Conservation (phyloP, 2,888 invertebrate genomes). For the Eupithecia centaureata region DNA sequence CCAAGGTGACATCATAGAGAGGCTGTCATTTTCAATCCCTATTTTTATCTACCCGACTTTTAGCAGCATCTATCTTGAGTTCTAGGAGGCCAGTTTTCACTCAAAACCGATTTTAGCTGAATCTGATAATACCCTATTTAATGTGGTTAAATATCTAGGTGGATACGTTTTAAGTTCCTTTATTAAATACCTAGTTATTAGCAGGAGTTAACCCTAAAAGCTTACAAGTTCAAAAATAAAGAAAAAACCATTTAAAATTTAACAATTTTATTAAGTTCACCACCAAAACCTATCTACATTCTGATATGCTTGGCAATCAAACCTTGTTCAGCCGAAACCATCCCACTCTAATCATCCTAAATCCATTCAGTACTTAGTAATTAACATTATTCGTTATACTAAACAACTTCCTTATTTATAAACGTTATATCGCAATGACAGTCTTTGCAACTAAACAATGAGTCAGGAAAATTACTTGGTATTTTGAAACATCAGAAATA, state of each 20-base stretch:
- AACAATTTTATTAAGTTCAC: constrained; percentile 80
- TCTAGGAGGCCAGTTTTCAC: too few relatives aligned
- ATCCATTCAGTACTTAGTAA: constrained; percentile 34
- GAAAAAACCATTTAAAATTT: constrained; percentile 65
- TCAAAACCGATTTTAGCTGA: too few relatives aligned
- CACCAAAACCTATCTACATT: constrained; percentile 78
- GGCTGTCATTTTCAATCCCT: too few relatives aligned
- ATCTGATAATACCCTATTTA: too few relatives aligned
- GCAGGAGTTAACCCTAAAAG: background rate
- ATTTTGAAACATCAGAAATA: background rate
- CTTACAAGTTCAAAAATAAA: background rate
- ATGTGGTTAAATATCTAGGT: too few relatives aligned
- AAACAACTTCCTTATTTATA: constrained; percentile 25
- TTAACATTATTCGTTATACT: constrained; percentile 26
- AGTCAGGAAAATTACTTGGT: too few relatives aligned
- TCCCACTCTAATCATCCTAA: constrained; percentile 35
- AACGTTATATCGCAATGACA: constrained; percentile 1
- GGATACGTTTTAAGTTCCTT: too few relatives aligned
- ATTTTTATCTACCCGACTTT: too few relatives aligned
- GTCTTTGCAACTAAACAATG: too few relatives aligned
- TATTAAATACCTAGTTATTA: too few relatives aligned
- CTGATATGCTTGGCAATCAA: constrained; percentile 77
- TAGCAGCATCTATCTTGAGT: too few relatives aligned
- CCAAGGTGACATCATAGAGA: too few relatives aligned
- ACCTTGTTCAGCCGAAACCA: constrained; percentile 43